These are phyloP conservation scores for Cantharis rufa DNA, from an alignment of 2,888 invertebrate species.

Conservation along the genomic window DNA sequence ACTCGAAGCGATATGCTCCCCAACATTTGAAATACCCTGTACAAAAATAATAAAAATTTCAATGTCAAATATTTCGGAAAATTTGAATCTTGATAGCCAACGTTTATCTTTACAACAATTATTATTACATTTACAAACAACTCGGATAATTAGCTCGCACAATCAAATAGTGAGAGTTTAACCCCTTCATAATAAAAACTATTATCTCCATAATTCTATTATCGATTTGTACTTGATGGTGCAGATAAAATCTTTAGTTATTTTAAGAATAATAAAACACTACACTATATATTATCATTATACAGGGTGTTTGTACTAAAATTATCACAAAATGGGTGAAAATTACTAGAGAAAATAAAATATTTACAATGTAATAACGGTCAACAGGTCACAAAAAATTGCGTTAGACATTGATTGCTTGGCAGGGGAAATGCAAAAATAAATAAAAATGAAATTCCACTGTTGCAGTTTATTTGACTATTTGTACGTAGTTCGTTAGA, in stretches of 20 bases:
- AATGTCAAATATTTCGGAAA: not conserved
- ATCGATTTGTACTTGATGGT: not conserved
- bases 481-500: not conserved
- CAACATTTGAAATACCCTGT: not conserved
- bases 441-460: not conserved
- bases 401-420: too few relatives aligned
- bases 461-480: not conserved
- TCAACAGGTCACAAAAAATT: too few relatives aligned
- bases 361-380: too few relatives aligned
- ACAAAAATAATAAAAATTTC: not conserved
- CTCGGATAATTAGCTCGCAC: not conserved
- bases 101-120: not conserved
- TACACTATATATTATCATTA: not conserved
- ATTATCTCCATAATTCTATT: not conserved
- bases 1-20: not conserved
- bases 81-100: not conserved
- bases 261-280: not conserved
- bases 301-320: not conserved
- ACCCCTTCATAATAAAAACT: not conserved
- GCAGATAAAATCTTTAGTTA: not conserved
- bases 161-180: not conserved
- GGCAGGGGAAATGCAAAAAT: too few relatives aligned
- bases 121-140: not conserved
- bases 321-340: too few relatives aligned
- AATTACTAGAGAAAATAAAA: not conserved